phyloP scores from a whole-genome alignment of 2,113 vertebrate species.

The Dromaius novaehollandiae region DNA sequence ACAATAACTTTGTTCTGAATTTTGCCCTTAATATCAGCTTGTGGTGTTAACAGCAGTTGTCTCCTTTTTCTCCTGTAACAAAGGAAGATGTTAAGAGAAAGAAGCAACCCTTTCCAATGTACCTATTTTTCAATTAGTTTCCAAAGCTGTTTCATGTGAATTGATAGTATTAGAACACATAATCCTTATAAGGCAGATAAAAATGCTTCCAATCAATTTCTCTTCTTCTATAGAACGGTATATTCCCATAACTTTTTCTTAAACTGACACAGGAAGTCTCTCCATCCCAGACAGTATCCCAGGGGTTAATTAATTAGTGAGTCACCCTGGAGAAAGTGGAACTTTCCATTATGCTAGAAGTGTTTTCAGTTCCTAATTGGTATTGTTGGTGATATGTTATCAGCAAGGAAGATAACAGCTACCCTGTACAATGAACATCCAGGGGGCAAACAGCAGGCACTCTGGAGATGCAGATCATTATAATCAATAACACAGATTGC shows the following conservation, averaged over 20 bases:
- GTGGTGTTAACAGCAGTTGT: not conserved
- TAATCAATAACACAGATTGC: not conserved
- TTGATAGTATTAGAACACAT: not conserved
- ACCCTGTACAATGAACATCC: not conserved
- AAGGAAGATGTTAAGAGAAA: not conserved
- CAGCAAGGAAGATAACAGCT: slow-evolving; percentile 24
- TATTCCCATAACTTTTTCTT: not conserved
- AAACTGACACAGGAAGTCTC: not conserved
- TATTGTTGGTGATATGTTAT: slow-evolving; percentile 20
- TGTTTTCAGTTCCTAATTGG: slow-evolving; percentile 23
- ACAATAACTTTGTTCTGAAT: not conserved
- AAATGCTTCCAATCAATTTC: not conserved
- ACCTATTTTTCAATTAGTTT: not conserved
- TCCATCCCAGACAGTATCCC: not conserved
- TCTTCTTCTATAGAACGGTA: not conserved
- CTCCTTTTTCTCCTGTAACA: not conserved
- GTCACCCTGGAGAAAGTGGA: slow-evolving; percentile 16
- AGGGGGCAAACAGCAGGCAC: not conserved
- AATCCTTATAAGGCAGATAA: not conserved
- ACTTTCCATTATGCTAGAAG: slow-evolving; percentile 27
- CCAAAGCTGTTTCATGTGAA: not conserved
- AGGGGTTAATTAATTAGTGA: slow-evolving; percentile 19
- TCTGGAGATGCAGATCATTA: not conserved
- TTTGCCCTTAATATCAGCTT: not conserved
- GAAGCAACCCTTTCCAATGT: not conserved